Base-by-base conservation (phyloP, 2,888 invertebrate genomes). In the Heliconius ismenius region DNA sequence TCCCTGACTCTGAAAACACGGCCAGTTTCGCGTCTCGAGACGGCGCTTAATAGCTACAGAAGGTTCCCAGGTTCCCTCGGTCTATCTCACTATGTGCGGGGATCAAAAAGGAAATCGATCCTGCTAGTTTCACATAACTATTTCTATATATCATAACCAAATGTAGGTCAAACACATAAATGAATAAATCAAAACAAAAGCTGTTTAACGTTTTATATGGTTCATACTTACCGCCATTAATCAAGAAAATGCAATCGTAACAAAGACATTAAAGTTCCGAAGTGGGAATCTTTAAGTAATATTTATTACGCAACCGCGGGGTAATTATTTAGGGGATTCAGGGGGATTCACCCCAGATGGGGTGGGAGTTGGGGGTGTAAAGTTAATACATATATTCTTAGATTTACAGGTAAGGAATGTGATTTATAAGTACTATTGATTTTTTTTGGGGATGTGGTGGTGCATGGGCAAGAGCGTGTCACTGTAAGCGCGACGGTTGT, bases 221-320 rank as follows among this genome's bases (percentile, higher is more conserved):
- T 75, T 60, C 63, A 67, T 73, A 75, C 65, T 69, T 69, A 36
- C 58, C 28, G 67, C 63, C 75, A 79, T 81, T 78, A 78, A 79
- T 81, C 78, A 77, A 74, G 77, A 69, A 75, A 80, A 75, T 82
- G 81, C 83, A 82, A 85, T 86, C 83, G 83, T 84, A 84, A 84
- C 84, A 83, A 82, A 85, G 83, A 84, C 83, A 84, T 85, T 84
- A 84, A 82, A 81, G 79, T 78, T 84, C 83, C 78, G 83, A 84
- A 86, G 88, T 89, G 84, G 86, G 76, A 81, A 86, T 86, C 86
- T 88, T 87, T 92, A 91, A 92, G 91, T 91, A 91, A 91, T 92
- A 92, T 92, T 92, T 92, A 92, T 92, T 87, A 84, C 88, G 79
- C 85, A 84, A 91, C 90, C 88, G 90, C 84, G 78, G 83, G 86